Evolutionary conservation across 2,113 vertebrate species (phyloP).

Genomic region (Motacilla tschutschensis): DNA sequence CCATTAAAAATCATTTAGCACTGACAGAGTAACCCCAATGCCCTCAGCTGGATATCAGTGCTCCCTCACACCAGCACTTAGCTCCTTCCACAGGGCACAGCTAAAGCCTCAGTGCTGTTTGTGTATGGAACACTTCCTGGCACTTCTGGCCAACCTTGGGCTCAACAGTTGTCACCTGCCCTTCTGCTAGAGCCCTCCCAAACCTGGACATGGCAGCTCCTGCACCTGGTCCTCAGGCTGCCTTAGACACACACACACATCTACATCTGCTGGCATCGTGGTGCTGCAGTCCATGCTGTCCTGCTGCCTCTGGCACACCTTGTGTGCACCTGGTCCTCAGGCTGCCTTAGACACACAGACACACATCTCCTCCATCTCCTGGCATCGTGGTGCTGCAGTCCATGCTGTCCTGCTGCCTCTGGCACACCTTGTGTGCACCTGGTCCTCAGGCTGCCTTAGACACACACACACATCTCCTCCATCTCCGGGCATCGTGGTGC

Average conservation of each 20-base stretch:
- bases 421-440: background rate
- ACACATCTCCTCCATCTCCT: background rate
- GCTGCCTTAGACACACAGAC: fast-evolving
- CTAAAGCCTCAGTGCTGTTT: background rate
- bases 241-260: fast-evolving
- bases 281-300: background rate
- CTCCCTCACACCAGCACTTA: background rate
- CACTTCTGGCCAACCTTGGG: background rate
- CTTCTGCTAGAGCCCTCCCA: background rate
- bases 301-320: background rate
- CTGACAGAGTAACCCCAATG: background rate
- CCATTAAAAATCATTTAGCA: background rate
- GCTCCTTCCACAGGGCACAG: background rate
- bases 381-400: background rate
- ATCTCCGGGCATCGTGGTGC: too few species aligned
- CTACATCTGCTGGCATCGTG: background rate
- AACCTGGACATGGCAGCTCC: background rate
- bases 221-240: background rate
- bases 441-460: too few species aligned
- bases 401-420: background rate
- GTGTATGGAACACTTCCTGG: background rate
- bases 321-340: background rate
- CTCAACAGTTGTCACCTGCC: background rate
- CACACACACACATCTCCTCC: too few species aligned
- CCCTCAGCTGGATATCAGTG: background rate